Evolutionary conservation across 2,888 invertebrate species (phyloP), one percentile per base, ranked within the genome.

Genomic region (Stegophylla sp.): DNA sequence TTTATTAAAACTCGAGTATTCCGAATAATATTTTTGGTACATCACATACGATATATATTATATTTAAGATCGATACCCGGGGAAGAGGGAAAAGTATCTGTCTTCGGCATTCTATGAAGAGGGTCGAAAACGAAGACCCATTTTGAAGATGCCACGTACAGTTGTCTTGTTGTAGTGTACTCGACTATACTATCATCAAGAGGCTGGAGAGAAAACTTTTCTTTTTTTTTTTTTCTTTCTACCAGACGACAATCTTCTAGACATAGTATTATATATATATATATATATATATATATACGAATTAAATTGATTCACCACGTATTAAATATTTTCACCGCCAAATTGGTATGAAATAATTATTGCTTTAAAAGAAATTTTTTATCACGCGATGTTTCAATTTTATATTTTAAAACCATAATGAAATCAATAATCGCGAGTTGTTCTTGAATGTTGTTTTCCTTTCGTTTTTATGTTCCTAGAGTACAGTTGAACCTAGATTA

Each of bases 91-190:
- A 75, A 48, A 34, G 34, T 73, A 61, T 74, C 74, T 75, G 74
- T 75, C 63, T 63, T 75, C 74, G 74, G 63, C 74, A 63, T 75
- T 63, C 63, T 43, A 73, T 61, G 26, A 73, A 75, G 63, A 41
- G 63, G 63, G 48, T 74, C 48, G 12, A 63, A 74, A 74, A 48
- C 20, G 63, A 61, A 61, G 34, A 28, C 48, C 73, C n/a, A 17
- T 75, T 75, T 75, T 75, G 63, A 75, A 64, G 51, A 75, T 75
- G 63, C 74, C 74, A 75, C 12, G 48, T 5, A 34, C 74, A 75
- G 63, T 64, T 34, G n/a, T 34, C 74, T 34, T 63, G 48, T 63
- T 74, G 12, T 34, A 10, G 23, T 51, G 23, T 12, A 75, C 74
- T 75, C 13, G 41, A 64, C 51, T 34, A 34, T 34, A 34, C 34